These are phyloP conservation scores for Colius striatus DNA, from an alignment of 2,113 vertebrate genomes.

Conservation along the genomic window DNA sequence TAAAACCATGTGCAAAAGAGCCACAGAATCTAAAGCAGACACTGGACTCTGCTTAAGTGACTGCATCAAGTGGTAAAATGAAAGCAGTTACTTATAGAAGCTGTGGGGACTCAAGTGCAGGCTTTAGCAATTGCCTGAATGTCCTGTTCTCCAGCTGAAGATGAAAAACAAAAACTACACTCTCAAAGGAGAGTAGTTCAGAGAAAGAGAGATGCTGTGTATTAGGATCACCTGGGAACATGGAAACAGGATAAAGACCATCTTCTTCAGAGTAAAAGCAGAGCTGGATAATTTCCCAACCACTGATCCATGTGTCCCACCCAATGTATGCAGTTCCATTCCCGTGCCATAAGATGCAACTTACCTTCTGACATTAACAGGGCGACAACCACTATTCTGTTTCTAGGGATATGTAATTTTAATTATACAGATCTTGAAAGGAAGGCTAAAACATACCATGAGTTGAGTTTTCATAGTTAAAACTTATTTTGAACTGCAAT, in stretches of 20 bases:
- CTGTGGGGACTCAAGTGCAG: background rate
- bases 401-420: too few relatives aligned
- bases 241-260: background rate
- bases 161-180: background rate
- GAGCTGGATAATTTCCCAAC: background rate
- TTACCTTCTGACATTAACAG: background rate
- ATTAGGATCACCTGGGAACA: background rate
- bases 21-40: background rate
- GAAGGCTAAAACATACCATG: too few relatives aligned
- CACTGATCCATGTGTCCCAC: background rate
- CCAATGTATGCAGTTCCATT: rapidly evolving
- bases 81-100: background rate
- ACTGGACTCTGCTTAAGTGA: background rate
- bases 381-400: background rate
- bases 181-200: background rate
- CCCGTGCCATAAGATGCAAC: background rate
- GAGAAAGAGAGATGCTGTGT: background rate
- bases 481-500: too few relatives aligned
- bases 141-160: background rate
- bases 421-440: too few relatives aligned
- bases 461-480: too few relatives aligned
- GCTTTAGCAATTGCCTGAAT: background rate
- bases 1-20: background rate
- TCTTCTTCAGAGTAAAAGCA: background rate
- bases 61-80: background rate